These are phyloP conservation scores for Pachycephala philippinensis DNA, from an alignment of 2,113 vertebrate genomes.

Conservation along the genomic window DNA sequence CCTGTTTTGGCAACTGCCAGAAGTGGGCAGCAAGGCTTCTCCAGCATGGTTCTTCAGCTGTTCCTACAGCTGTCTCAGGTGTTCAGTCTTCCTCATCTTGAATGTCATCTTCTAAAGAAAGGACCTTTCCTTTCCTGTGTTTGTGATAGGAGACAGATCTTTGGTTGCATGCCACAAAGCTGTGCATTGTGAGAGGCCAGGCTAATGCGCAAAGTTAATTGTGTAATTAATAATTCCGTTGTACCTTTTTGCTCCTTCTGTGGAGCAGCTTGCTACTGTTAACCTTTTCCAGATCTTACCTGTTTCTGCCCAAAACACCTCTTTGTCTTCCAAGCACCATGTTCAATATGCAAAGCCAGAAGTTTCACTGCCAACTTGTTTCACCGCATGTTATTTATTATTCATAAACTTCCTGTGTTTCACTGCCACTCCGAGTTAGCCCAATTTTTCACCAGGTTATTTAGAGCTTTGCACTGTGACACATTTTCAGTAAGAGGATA, in stretches of 20 bases:
- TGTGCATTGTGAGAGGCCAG: not conserved
- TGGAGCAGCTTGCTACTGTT: not conserved
- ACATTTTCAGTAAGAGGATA: not conserved
- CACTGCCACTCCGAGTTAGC: not conserved
- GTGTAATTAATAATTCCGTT: not conserved
- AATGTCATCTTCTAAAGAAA: not conserved
- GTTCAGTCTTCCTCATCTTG: not conserved
- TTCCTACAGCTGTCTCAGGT: not conserved
- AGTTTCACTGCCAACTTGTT: not conserved
- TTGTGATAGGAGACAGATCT: not conserved
- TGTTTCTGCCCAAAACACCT: not conserved
- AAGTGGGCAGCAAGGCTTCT: not conserved
- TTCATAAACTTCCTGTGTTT: not conserved
- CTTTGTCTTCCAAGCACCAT: not conserved
- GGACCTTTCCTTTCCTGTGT: not conserved
- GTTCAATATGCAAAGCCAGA: not conserved
- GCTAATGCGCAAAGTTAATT: not conserved
- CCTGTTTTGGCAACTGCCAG: not conserved
- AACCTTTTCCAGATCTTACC: not conserved
- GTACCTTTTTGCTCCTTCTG: not conserved
- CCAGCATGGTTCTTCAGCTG: not conserved
- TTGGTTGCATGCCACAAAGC: not conserved
- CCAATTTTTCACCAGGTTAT: not conserved
- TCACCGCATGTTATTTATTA: not conserved
- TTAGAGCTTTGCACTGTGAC: not conserved